phyloP scores from a whole-genome alignment of 2,888 invertebrate species.

The Harpalus rufipes region DNA sequence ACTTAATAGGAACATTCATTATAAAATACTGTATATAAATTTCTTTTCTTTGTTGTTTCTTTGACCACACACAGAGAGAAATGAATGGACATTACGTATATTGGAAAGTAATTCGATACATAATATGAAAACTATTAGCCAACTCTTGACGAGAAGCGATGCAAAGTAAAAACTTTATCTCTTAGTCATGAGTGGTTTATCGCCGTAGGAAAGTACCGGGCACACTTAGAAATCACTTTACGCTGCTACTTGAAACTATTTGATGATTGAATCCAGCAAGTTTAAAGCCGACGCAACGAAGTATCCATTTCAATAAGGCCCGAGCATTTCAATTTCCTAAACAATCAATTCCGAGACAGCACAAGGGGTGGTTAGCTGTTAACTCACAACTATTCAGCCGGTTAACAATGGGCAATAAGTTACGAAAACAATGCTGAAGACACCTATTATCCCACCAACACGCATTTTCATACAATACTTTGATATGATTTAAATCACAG shows the following conservation, averaged over 20 bases:
- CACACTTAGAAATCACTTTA: conserved; percentile 29
- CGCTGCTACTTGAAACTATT: conserved; percentile 37
- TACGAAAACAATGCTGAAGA: conserved; percentile 27
- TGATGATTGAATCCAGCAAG: conserved; percentile 41
- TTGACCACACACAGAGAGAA: not conserved
- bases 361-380: conserved; percentile 28
- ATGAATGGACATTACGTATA: not conserved
- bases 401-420: conserved; percentile 39
- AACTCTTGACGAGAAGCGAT: conserved; percentile 7
- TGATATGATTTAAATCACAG: conserved; percentile 34
- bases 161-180: conserved; percentile 29
- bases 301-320: conserved; percentile 35
- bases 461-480: conserved; percentile 36
- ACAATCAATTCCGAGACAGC: conserved; percentile 22
- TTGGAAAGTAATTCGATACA: conserved; percentile 16
- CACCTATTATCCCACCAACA: not conserved
- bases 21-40: too few species aligned
- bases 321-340: conserved; percentile 34
- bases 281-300: conserved; percentile 13
- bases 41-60: too few species aligned
- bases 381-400: conserved; percentile 39
- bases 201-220: conserved; percentile 23
- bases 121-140: not conserved
- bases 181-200: conserved; percentile 22
- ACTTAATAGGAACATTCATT: too few species aligned